Base-by-base conservation (phyloP, 2,113 vertebrate genomes). In the Capreolus pygargus region DNA sequence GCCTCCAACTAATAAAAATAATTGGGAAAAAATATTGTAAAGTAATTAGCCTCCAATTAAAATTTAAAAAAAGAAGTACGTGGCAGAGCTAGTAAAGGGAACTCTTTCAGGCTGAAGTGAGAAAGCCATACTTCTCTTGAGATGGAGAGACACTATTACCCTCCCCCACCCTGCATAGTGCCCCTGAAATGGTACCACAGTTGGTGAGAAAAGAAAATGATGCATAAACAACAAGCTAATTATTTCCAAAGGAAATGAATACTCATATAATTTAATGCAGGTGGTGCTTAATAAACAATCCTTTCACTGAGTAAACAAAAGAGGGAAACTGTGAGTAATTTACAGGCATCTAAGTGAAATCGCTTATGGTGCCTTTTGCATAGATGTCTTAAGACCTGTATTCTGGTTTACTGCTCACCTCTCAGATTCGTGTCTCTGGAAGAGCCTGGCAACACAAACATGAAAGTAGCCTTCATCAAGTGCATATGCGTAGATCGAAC, bases 211-310 rank as follows among this genome's bases (percentile, higher is more conserved):
- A 95, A 97, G 92, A 97, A 97, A 95, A 93, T 50, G 50, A 45
- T 54, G 57, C 70, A 86, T 95, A 95, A 93, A 95, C 95, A 95
- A 93, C 16, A 88, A 97, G 87, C 76, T 95, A 89, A 95, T 95
- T 97, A 76, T 97, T 97, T 97, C 96, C 94, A 96, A 95, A 97
- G 45, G 93, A 94, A 94, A 97, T 87, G 52, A 93, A 91, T 82
- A 78, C 78, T 86, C 87, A 74, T 67, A 96, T 93, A 97, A 97
- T 97, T 83, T 92, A 96, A 91, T 74, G 61, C 92, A 94, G 79
- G 95, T 96, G 79, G 81, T 87, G 14, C 83, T 95, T 97, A 97
- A 83, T 96, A 97, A 96, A 94, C 83, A 83, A 67, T 70, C 7
- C 61, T 97, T 97, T 97, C 95, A 92, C 54, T 92, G n/a, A 89